Base-by-base conservation (phyloP, 1,140 invertebrate species). In the Probaryconus sp. region DNA sequence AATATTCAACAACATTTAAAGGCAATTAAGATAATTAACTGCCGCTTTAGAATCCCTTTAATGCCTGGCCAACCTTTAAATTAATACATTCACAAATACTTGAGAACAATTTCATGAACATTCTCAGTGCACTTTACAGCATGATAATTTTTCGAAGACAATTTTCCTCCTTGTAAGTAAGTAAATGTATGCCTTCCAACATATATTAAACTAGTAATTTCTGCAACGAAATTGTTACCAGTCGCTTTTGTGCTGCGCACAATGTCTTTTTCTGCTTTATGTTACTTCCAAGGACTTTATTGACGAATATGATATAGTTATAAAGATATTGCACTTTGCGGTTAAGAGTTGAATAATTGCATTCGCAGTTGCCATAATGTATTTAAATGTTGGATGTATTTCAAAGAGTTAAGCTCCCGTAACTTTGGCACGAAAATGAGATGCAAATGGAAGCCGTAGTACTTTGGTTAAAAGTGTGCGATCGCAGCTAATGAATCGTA, bases 311-410 rank as follows among this genome's bases (percentile, higher is more conserved):
- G 60, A 61, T 61, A 67, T 67, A 69, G 65, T 67, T 61, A 47
- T 65, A 55, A 67, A 76, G 65, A 58, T 47, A 67, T 37, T 47
- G 58, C 64, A 69, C 61, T 75, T 75, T 65, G 72, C 47, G 72
- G 72, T 53, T 69, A 69, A 65, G 53, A 60, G 60, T 65, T 58
- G 56, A 69, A 68, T 75, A 75, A 75, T 75, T 69, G 72, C 65
- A 38, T 75, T 65, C 60, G 37, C 60, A 69, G 72, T 69, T 75
- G 53, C 53, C 53, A 75, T 69, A 75, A 76, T 70, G 67, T 55
- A 70, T 67, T 65, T 64, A 42, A 70, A 65, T 53, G 65, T 65
- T 58, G 60, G 21, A 43, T 76, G 55, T 69, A 76, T 76, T 76
- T 70, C 64, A 65, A 65, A 58, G 65, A 76, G 50, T 65, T 65